Evolutionary conservation across 2,888 invertebrate species (phyloP), one percentile per base, ranked within the genome.

Genomic region (Drosophila nr. perissopoda): DNA sequence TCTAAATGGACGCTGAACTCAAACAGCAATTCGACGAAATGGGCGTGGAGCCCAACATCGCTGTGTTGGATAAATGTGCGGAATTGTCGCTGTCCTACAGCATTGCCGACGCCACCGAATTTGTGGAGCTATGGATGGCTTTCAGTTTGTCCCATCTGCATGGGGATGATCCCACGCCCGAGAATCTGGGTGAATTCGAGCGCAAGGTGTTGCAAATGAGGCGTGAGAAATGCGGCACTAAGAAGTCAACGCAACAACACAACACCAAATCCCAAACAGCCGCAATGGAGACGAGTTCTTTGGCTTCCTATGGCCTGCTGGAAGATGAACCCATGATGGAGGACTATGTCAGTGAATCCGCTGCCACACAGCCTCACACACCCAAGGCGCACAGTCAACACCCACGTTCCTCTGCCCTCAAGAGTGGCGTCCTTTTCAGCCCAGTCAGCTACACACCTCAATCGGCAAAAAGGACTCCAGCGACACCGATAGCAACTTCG

Each of bases 91-190:
- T 94, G 76, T 94, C 94, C 61, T 95, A 96, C 91, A 93, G 94
- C 83, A 93, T 96, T 58, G 94, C 94, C 76, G 95, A 95, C 84
- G 95, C 96, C 45, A 96, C 95, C 90, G 95, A 95, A 86, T 95
- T 97, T 82, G 96, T 95, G 60, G 96, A 96, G 91, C 95, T 95
- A 94, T 97, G 97, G 97, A 95, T 96, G 93, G 96, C 97, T 27
- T 97, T 95, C 91, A 95, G 95, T 83, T 93, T 96, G 65, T 95
- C 96, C 38, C 93, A 95, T 90, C 92, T 95, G 76, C 94, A 94
- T 80, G 95, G 95, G 40, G 94, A 94, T 0, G 93, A 95, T 38
- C 95, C 96, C 31, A 95, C 94, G 59, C 75, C 95, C 36, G 94
- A 95, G 25, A 93, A 94, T 88, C 93, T 97, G 57, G 93, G 94